phyloP scores from a whole-genome alignment of 2,113 vertebrate species.

The Marcusenius ussheri region DNA sequence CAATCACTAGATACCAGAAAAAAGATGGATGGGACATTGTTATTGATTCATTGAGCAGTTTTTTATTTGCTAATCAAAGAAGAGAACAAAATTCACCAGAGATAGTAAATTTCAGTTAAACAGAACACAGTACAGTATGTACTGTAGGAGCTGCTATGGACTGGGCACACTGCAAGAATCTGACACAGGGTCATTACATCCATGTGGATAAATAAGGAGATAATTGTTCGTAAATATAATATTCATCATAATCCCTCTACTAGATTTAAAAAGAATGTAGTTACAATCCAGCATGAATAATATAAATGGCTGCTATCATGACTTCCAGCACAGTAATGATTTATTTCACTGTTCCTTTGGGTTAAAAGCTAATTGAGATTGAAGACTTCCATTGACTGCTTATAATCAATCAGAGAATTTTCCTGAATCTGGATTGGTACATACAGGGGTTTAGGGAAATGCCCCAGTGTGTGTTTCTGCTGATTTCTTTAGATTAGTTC shows the following conservation, averaged over 20 bases:
- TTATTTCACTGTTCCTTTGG: constrained; percentile 1
- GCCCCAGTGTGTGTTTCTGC: not conserved
- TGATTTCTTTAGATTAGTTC: not conserved
- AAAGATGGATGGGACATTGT: not conserved
- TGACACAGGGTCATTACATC: not conserved
- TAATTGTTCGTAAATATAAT: not conserved
- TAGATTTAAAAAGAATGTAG: not conserved
- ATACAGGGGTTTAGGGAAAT: not conserved
- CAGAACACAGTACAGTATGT: not conserved
- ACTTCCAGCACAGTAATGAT: not conserved
- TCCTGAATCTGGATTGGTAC: not conserved
- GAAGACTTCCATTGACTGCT: not conserved
- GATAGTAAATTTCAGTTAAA: not conserved
- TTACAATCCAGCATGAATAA: not conserved
- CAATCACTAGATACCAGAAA: not conserved
- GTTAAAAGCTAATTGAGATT: constrained; percentile 9
- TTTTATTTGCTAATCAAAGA: not conserved
- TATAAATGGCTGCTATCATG: not conserved
- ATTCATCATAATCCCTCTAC: not conserved
- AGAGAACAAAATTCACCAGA: not conserved
- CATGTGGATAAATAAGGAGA: not conserved
- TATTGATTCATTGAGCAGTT: not conserved
- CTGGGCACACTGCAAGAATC: not conserved
- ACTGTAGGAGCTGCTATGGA: not conserved
- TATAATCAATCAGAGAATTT: constrained; percentile 4